Conservation (phyloP, 1,140 invertebrate species). For the Pectinophora gossypiella region DNA sequence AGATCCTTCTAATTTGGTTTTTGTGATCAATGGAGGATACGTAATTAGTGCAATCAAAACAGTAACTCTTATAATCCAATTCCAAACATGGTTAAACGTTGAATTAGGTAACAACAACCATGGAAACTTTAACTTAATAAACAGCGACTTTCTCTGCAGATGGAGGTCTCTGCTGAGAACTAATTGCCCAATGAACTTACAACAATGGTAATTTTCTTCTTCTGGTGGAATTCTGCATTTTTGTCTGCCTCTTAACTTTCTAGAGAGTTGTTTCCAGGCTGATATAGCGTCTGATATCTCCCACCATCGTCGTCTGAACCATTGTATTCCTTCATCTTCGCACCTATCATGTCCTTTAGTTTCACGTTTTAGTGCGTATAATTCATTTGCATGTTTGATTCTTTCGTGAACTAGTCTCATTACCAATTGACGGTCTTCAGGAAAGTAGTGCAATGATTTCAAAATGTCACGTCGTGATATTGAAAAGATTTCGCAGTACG, state of each 20-base stretch:
- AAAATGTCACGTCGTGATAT: constrained; percentile 36
- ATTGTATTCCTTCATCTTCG: constrained; percentile 52
- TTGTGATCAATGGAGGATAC: constrained; percentile 20
- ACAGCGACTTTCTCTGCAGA: constrained; percentile 45
- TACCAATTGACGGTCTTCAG: constrained; percentile 39
- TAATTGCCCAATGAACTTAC: constrained; percentile 61
- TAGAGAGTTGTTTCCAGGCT: no score
- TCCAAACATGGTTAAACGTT: constrained; percentile 39
- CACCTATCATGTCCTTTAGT: constrained; percentile 43
- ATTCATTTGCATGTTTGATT: constrained; percentile 46
- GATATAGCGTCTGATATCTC: constrained; percentile 40
- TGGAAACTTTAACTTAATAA: constrained; percentile 47
- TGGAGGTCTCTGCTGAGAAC: constrained; percentile 49
- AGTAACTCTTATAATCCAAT: constrained; percentile 33
- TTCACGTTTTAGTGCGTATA: constrained; percentile 49
- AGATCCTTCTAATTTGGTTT: constrained; percentile 8
- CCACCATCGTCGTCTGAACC: constrained; percentile 58
- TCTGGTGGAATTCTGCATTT: constrained; percentile 26
- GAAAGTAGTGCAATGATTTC: constrained; percentile 41
- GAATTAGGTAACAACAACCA: constrained; percentile 51
- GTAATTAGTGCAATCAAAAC: constrained; percentile 38
- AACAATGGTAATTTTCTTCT: constrained; percentile 54
- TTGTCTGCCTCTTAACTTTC: no score
- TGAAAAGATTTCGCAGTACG: constrained; percentile 52
- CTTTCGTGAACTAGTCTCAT: constrained; percentile 31